These are phyloP conservation scores for Pollenia amentaria DNA, from an alignment of 2,888 invertebrate species.

Conservation along the genomic window DNA sequence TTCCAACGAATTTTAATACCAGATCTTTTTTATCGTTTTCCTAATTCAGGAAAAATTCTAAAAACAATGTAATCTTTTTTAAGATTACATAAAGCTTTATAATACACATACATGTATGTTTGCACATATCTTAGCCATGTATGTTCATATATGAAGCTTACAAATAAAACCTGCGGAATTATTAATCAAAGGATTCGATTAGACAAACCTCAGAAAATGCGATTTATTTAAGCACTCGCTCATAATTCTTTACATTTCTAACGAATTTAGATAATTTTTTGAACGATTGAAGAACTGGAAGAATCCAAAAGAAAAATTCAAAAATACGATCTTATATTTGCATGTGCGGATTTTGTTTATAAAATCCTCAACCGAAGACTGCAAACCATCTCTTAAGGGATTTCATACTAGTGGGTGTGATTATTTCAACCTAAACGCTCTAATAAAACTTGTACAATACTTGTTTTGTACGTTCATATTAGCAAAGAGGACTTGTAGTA, in stretches of 20 bases:
- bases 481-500: not conserved
- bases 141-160: slow-evolving; percentile 8
- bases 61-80: not conserved
- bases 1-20: too few relatives aligned
- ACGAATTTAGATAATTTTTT: not conserved
- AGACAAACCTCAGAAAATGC: slow-evolving; percentile 27
- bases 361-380: not conserved
- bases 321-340: not conserved
- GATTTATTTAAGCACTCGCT: not conserved
- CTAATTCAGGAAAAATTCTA: too few relatives aligned
- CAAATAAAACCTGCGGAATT: not conserved
- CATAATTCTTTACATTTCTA: not conserved
- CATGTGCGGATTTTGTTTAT: slow-evolving; percentile 33
- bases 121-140: not conserved
- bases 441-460: slow-evolving; percentile 11
- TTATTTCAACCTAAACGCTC: slow-evolving; percentile 27
- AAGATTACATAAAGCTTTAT: slow-evolving; percentile 7
- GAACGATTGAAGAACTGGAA: slow-evolving; percentile 34
- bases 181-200: slow-evolving; percentile 40
- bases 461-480: slow-evolving; percentile 30
- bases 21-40: too few relatives aligned
- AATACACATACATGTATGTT: not conserved
- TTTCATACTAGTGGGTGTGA: slow-evolving; percentile 44
- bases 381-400: slow-evolving; percentile 11
- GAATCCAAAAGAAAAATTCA: slow-evolving; percentile 44